Percentiles rank a stretch among this genome's conserved stretches.
These are phyloP conservation scores for Ataeniobius toweri DNA, from an alignment of 2,797 vertebrate genomes.

Conservation along the genomic window DNA sequence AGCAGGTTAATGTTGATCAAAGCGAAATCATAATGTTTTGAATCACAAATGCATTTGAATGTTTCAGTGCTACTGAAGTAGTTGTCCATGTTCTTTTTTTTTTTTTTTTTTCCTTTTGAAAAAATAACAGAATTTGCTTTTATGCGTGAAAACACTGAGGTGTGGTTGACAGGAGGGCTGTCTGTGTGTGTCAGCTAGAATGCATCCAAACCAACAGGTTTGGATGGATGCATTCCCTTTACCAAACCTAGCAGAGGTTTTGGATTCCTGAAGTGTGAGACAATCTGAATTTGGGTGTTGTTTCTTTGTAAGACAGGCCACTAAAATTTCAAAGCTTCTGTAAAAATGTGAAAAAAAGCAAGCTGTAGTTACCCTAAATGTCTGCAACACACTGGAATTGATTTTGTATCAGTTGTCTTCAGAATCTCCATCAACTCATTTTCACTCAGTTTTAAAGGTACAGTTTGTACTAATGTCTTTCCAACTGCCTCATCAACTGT, in stretches of 20 bases:
- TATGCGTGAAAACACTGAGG: slow-evolving; percentile 31
- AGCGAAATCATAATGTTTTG: not conserved
- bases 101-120: not conserved
- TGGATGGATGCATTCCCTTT: slow-evolving; percentile 44
- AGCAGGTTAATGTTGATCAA: not conserved
- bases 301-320: slow-evolving; percentile 22
- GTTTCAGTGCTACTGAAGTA: not conserved
- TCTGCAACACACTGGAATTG: not conserved
- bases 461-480: not conserved
- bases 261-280: slow-evolving; percentile 69
- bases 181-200: slow-evolving; percentile 36
- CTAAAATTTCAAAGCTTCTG: slow-evolving; percentile 7
- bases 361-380: not conserved
- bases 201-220: slow-evolving; percentile 76
- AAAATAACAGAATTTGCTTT: not conserved
- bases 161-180: slow-evolving; percentile 34
- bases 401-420: not conserved
- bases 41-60: not conserved
- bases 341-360: not conserved
- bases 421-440: not conserved
- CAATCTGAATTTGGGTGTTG: not conserved
- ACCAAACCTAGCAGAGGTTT: slow-evolving; percentile 50
- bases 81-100: not conserved
- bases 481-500: not conserved
- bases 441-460: not conserved